These are phyloP conservation scores for Acanthornis magna DNA, from an alignment of 2,797 vertebrate genomes.

Conservation along the genomic window DNA sequence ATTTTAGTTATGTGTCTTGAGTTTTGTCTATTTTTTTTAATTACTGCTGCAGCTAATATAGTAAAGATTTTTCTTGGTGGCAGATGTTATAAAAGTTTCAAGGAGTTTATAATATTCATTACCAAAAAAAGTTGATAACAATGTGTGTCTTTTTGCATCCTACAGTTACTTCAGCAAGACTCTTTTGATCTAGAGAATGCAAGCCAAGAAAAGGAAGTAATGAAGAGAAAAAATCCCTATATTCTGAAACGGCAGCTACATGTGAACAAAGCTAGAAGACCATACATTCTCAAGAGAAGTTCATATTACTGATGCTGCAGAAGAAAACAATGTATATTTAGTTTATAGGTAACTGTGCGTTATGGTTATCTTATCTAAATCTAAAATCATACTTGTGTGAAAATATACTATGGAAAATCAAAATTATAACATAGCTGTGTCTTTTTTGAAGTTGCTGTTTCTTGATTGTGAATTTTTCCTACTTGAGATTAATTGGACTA, in stretches of 20 bases:
- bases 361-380: conserved; percentile 69
- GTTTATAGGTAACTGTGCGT: conserved; percentile 76
- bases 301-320: conserved; percentile 83
- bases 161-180: conserved; percentile 79
- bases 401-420: conserved; percentile 66
- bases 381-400: conserved; percentile 69
- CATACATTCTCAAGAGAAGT: conserved; percentile 93
- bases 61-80: neutral
- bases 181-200: conserved; percentile 78
- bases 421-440: conserved; percentile 64
- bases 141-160: neutral
- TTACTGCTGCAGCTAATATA: neutral
- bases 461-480: conserved; percentile 73
- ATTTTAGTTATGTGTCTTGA: neutral
- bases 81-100: neutral
- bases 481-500: conserved; percentile 64
- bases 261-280: conserved; percentile 88
- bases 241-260: conserved; percentile 92
- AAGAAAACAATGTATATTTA: conserved; percentile 61
- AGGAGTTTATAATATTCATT: neutral
- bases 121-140: neutral
- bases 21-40: neutral
- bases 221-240: conserved; percentile 94
- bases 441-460: conserved; percentile 70
- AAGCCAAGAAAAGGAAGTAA: conserved; percentile 79